These are phyloP conservation scores for Oxyruncus cristatus DNA, from an alignment of 2,113 vertebrate genomes.

Conservation along the genomic window DNA sequence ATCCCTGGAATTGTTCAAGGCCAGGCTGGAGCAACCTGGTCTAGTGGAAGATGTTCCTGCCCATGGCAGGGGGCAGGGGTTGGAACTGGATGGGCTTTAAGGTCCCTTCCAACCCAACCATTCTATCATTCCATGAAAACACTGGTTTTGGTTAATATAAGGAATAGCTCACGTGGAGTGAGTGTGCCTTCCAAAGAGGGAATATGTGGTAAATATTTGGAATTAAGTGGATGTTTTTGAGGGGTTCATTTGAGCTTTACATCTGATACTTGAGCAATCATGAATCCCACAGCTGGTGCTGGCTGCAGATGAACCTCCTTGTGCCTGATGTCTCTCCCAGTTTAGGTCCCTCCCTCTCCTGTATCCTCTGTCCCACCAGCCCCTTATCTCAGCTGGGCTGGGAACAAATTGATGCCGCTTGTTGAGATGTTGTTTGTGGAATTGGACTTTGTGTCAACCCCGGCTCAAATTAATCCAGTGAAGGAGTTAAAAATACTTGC, in stretches of 20 bases:
- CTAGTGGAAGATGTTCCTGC: neutral
- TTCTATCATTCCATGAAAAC: neutral
- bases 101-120: neutral
- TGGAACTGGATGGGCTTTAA: neutral
- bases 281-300: neutral
- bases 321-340: neutral
- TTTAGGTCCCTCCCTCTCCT: neutral
- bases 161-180: fast-evolving
- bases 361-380: fast-evolving
- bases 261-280: neutral
- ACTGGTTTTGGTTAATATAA: fast-evolving
- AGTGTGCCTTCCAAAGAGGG: neutral
- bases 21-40: fast-evolving
- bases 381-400: fast-evolving
- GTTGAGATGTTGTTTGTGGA: neutral
- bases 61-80: too few species aligned
- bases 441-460: neutral
- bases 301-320: neutral
- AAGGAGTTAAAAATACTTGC: too few species aligned
- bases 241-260: neutral
- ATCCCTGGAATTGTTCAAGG: neutral
- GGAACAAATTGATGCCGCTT: neutral
- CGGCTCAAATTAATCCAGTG: neutral
- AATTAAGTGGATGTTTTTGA: neutral
- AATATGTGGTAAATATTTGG: fast-evolving